Percentiles rank a stretch among this genome's conserved stretches.
These are phyloP conservation scores for Zaprionus gabonicus DNA, from an alignment of 1,140 invertebrate genomes.

Conservation along the genomic window DNA sequence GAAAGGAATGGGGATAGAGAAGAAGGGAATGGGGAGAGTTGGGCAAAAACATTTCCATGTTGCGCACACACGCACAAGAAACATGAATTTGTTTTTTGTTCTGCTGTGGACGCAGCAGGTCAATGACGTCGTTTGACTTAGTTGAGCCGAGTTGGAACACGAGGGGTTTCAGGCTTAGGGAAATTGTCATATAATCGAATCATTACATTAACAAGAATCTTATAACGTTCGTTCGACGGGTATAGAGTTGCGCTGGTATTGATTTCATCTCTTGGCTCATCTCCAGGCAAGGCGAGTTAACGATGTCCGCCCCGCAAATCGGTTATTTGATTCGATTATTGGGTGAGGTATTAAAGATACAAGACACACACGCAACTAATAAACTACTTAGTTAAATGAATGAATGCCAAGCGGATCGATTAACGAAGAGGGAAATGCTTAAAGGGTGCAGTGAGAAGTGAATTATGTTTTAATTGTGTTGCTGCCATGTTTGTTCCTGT, in stretches of 20 bases:
- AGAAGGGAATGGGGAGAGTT: background rate
- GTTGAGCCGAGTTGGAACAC: background rate
- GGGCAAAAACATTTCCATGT: slow-evolving; percentile 7
- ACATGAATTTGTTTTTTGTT: slow-evolving; percentile 33
- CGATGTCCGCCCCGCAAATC: background rate
- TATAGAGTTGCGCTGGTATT: background rate
- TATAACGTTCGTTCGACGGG: background rate
- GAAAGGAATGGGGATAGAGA: too few species aligned
- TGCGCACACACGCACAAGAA: background rate
- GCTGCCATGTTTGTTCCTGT: too few species aligned
- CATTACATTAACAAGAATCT: slow-evolving; percentile 24
- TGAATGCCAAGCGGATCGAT: background rate
- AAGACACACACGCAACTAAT: background rate
- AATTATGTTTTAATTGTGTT: background rate
- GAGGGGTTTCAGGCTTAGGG: slow-evolving; percentile 14
- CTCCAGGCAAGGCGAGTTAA: background rate
- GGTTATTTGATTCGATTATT: slow-evolving; percentile 4
- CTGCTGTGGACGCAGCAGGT: slow-evolving; percentile 43
- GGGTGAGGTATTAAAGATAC: background rate
- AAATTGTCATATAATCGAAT: slow-evolving; percentile 31
- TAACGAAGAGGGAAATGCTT: background rate
- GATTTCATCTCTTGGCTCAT: background rate
- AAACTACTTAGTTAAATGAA: background rate
- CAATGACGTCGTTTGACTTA: slow-evolving; percentile 53
- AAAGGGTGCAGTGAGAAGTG: background rate